These are phyloP conservation scores for Pelobates cultripes DNA, from an alignment of 2,797 vertebrate genomes.

Conservation along the genomic window DNA sequence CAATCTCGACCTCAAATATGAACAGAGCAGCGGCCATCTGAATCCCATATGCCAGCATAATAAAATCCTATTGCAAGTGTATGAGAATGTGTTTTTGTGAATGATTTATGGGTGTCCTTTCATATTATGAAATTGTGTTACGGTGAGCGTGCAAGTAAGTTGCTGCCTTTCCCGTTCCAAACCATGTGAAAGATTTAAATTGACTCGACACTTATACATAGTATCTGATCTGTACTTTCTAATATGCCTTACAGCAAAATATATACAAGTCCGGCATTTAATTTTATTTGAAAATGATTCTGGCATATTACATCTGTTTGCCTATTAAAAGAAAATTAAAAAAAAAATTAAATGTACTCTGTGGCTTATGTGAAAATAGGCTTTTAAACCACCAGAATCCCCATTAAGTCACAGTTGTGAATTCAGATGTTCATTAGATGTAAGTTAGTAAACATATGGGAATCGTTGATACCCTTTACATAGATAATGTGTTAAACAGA, in stretches of 20 bases:
- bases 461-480: too few relatives aligned
- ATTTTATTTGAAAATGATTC: too few relatives aligned
- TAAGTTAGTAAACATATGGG: too few relatives aligned
- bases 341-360: too few relatives aligned
- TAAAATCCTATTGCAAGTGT: slow-evolving; percentile 18
- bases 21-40: slow-evolving; percentile 36
- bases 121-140: slow-evolving; percentile 34
- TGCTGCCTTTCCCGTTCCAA: slow-evolving; percentile 14
- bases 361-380: too few relatives aligned
- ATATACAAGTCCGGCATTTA: background rate
- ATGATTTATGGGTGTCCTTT: slow-evolving; percentile 36
- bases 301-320: too few relatives aligned
- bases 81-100: slow-evolving; percentile 15
- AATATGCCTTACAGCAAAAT: background rate
- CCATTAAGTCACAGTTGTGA: too few relatives aligned
- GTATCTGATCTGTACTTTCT: background rate
- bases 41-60: slow-evolving; percentile 34
- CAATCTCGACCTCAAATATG: background rate
- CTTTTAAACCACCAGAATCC: too few relatives aligned
- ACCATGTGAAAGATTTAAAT: background rate
- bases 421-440: too few relatives aligned
- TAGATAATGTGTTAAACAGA: too few relatives aligned
- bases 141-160: slow-evolving; percentile 38
- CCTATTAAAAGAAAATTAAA: too few relatives aligned
- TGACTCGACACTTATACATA: background rate